phyloP scores from a whole-genome alignment of 2,797 vertebrate genomes.

The Pangasius djambal region DNA sequence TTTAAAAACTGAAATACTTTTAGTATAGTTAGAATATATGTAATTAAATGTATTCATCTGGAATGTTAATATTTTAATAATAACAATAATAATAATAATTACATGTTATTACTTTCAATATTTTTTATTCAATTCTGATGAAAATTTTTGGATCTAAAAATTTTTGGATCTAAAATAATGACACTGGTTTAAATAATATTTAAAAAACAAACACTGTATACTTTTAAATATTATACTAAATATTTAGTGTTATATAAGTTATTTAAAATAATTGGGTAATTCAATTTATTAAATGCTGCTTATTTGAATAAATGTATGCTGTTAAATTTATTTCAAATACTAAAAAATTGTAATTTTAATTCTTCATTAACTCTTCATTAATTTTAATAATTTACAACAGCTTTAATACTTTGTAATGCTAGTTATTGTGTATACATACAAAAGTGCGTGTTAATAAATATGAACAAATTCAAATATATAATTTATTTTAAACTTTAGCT shows the following conservation, averaged over 20 bases:
- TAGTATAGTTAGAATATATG: not conserved
- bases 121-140: not conserved
- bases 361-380: too few species aligned
- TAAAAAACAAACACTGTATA: not conserved
- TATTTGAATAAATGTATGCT: not conserved
- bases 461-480: too few species aligned
- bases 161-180: not conserved
- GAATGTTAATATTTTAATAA: not conserved
- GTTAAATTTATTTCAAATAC: not conserved
- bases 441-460: too few species aligned
- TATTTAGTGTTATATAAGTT: not conserved
- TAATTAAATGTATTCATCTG: not conserved
- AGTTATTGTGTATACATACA: too few species aligned
- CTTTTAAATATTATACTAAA: not conserved
- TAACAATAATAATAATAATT: too few species aligned
- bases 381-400: too few species aligned
- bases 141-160: not conserved
- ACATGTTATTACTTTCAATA: too few species aligned
- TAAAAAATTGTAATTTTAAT: too few species aligned
- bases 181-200: not conserved
- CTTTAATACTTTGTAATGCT: too few species aligned
- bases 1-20: too few species aligned
- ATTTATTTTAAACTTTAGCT: too few species aligned
- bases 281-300: not conserved
- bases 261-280: not conserved